A percentile compares a stretch with the other conserved stretches of the same genome.
phyloP scores from a whole-genome alignment of 2,797 vertebrate species.

The Pelodytes ibericus region DNA sequence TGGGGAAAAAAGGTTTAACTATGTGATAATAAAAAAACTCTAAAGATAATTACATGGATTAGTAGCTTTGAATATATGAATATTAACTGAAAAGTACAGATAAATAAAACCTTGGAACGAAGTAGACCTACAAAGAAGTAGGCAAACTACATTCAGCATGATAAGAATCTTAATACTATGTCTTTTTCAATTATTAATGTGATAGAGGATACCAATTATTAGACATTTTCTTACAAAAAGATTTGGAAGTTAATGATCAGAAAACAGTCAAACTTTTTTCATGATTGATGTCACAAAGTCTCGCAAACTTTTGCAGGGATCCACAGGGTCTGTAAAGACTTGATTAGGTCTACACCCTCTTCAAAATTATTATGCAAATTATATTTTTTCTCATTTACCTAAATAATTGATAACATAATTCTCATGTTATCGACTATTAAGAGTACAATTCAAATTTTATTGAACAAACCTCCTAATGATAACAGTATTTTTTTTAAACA shows the following conservation, averaged over 20 bases:
- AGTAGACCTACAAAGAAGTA: constrained; percentile 30
- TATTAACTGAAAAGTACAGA: constrained; percentile 47
- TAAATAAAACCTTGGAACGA: constrained; percentile 42
- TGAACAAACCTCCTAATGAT: no score
- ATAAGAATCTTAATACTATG: constrained; percentile 5
- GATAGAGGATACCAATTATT: constrained; percentile 22
- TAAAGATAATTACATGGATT: constrained; percentile 52
- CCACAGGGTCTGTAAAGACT: no score
- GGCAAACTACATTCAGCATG: constrained; percentile 39
- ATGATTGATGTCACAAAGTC: no score
- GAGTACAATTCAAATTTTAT: no score
- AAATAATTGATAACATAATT: no score
- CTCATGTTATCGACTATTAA: no score
- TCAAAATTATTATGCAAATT: no score
- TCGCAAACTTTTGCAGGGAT: no score
- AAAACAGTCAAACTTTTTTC: no score
- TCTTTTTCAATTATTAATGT: constrained; percentile 26
- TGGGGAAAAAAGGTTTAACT: constrained; percentile 60
- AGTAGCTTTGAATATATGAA: constrained; percentile 37
- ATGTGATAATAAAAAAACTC: constrained; percentile 51
- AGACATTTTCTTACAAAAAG: neutral
- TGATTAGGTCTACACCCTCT: no score
- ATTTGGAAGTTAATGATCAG: neutral
- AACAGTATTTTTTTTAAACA: no score
- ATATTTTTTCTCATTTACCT: no score